Evolutionary conservation across 2,113 vertebrate genomes (phyloP), one percentile per base, ranked within the genome.

Genomic region (Origma solitaria): DNA sequence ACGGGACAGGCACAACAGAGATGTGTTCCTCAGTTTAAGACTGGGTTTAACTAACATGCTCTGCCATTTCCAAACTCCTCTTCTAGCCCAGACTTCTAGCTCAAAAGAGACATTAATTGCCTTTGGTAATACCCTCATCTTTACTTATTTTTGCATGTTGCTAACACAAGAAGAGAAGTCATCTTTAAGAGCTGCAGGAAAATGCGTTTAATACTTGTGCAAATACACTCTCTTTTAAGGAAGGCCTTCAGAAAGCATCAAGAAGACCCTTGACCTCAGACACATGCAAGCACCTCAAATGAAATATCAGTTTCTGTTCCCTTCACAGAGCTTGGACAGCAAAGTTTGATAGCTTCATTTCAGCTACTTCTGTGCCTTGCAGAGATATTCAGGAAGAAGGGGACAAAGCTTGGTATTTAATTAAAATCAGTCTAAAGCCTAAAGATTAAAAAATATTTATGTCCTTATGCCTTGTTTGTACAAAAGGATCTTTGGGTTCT

Each of bases 41-140:
- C 16, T 18, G 25, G 8, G 0, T 23, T 65, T 40, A 37, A 37
- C 49, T 37, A 7, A 13, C 0, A 0, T 7, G 6, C 9, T n/a
- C 23, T 78, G 7, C 28, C 10, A 1, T 17, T 47, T 33, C 27
- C 51, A 25, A 6, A 38, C 21, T 24, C 20, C 21, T 40, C 7
- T 28, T 77, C 27, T 44, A 45, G 53, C 14, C n/a, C 49, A 58
- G 47, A 17, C 24, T 23, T 50, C 20, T 7, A 21, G 6, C 53
- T 61, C 37, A 3, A n/a, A 51, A 77, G 53, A 56, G 80, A 27
- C n/a, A 35, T 4, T 1, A 15, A 22, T 37, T 45, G 14, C 40
- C 33, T 73, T 65, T 83, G 50, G 27, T 73, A 42, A 10, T 31
- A 25, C 35, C 10, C 30, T 89, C 15, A 2, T 21, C 13, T 53